phyloP scores from a whole-genome alignment of 2,888 invertebrate species.

The Caenorhabditis sp. region DNA sequence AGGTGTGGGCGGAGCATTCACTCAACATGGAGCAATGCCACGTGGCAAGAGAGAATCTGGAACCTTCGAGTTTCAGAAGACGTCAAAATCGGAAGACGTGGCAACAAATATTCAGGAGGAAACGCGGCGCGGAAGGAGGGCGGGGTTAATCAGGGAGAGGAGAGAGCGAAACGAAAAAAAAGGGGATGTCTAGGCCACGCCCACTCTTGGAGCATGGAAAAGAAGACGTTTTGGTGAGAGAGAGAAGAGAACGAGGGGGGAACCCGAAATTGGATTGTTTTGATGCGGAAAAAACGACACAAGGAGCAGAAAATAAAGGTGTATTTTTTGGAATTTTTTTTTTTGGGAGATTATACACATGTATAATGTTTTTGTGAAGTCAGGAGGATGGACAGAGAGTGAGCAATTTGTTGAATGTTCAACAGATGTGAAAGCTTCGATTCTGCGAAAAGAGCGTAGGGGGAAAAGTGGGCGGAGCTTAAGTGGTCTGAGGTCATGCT shows the following conservation, averaged over 20 bases:
- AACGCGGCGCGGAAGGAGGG: not conserved
- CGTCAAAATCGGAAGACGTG: not conserved
- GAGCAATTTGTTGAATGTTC: constrained; percentile 34
- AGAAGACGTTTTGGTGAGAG: no score
- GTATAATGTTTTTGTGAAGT: constrained; percentile 36
- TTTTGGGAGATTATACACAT: no score
- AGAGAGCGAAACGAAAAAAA: not conserved
- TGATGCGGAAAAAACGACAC: constrained; percentile 47
- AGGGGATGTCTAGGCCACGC: constrained; percentile 10
- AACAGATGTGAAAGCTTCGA: constrained; percentile 29
- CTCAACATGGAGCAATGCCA: constrained; percentile 51
- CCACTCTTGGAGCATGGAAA: constrained; percentile 15
- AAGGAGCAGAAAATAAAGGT: constrained; percentile 1
- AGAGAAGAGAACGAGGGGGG: constrained; percentile 5
- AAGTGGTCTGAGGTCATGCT: not conserved
- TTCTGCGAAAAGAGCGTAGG: not conserved
- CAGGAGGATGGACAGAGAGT: not conserved
- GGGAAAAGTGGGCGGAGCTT: constrained; percentile 27
- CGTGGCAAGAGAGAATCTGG: constrained; percentile 18
- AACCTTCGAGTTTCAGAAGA: not conserved
- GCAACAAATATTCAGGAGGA: not conserved
- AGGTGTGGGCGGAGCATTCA: constrained; percentile 42
- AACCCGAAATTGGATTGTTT: constrained; percentile 54
- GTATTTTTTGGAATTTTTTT: no score
- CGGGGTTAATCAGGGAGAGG: not conserved